Base-by-base conservation (phyloP, 2,888 invertebrate species). In the Cyaniris semiargus region DNA sequence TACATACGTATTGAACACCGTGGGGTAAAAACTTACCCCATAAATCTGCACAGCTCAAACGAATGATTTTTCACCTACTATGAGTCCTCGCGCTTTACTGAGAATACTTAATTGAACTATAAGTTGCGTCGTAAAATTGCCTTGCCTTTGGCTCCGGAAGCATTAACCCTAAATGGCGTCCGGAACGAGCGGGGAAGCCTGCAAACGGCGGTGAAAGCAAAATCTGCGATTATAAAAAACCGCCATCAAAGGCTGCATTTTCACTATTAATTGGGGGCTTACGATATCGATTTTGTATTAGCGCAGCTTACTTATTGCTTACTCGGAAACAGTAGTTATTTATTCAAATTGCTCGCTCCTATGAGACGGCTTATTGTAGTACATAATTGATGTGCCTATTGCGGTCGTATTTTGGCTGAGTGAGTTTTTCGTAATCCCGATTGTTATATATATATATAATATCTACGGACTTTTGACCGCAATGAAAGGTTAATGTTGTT, bases 271-370 rank as follows among this genome's bases (percentile, higher is more conserved):
- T 91, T 90, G 88, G 84, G 82, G 3, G 89, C 88, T 90, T 88
- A 89, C 85, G 82, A 84, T 90, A 92, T 92, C 87, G 92, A 92
- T 92, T 92, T 92, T 91, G 91, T 92, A 92, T 92, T 91, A 92
- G 83, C 83, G 84, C 88, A 88, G 89, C 89, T 89, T 84, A 83
- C 81, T 83, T 82, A 84, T 88, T 89, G 86, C 88, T 85, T 85
- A 86, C 87, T 83, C 81, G 86, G 87, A 87, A 84, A 85, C 85
- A 84, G 82, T 85, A 81, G 81, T 89, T 87, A 87, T 88, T 88
- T 86, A 89, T 89, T 88, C 81, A 88, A 86, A 86, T 82, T 83
- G 83, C 81, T 38, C 83, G 81, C 83, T 79, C 78, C 79, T 77
- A 78, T 72, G 76, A 77, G 77, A 76, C 76, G 79, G 82, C 79